These are phyloP conservation scores for Siderastrea siderea DNA, from an alignment of 92 coral and sea anemone species.

Conservation along the genomic window DNA sequence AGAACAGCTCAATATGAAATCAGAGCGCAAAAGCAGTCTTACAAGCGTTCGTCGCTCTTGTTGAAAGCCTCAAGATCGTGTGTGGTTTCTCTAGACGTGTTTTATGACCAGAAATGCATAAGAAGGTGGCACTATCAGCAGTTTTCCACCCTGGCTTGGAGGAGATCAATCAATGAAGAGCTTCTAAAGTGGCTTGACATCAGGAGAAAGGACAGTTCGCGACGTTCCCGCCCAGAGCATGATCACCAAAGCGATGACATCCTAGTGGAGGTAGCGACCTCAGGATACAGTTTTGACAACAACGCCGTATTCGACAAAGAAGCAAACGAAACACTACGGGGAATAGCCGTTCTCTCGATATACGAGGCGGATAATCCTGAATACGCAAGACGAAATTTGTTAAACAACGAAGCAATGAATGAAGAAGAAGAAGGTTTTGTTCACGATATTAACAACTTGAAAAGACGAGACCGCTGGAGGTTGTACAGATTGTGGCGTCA, in stretches of 20 bases:
- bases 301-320: conserved; percentile 22
- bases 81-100: conserved; percentile 44
- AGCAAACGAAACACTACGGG: not conserved
- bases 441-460: not conserved
- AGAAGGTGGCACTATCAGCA: conserved; percentile 5
- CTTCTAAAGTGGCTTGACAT: conserved; percentile 68
- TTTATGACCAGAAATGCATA: not conserved
- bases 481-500: conserved; percentile 87
- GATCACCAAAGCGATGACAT: conserved; percentile 14
- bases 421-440: not conserved
- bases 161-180: conserved; percentile 15
- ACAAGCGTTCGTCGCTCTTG: conserved; percentile 7
- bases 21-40: not conserved
- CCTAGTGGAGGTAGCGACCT: conserved; percentile 5
- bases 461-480: conserved; percentile 67
- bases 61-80: conserved; percentile 7
- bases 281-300: conserved; percentile 24
- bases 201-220: not conserved
- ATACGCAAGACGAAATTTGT: conserved; percentile 21
- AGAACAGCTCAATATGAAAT: not conserved
- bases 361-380: conserved; percentile 26
- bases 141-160: not conserved
- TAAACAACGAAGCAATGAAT: conserved; percentile 13
- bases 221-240: not conserved
- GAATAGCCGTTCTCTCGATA: not conserved